Base-by-base conservation (phyloP, 2,797 vertebrate genomes). In the Lutjanus argentimaculatus region DNA sequence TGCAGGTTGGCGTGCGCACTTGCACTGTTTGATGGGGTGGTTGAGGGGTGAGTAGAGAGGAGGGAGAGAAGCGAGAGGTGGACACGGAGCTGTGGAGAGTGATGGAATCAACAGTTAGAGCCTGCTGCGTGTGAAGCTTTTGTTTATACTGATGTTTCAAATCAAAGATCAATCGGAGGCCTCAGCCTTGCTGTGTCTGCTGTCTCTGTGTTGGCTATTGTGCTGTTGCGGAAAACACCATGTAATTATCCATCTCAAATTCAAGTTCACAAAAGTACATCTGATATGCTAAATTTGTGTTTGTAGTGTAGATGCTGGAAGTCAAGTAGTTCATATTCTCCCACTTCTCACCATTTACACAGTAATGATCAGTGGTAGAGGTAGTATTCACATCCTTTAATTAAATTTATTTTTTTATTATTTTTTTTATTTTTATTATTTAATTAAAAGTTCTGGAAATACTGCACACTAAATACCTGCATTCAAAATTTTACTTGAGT, bases 71-170 rank as follows among this genome's bases (percentile, higher is more conserved):
- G 59, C 4, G 15, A 86, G 71, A 68, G 68, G 70, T 66, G 66
- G 65, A 85, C 52, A 55, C 22, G 72, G 66, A 82, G 72, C 87
- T 71, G 79, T 81, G 77, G 62, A 77, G 83, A 87, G 71, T 43
- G 83, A 90, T 82, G 71, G 86, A 89, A 88, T 86, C 85, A 84
- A 86, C 69, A 21, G 61, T 76, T 75, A 76, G 13, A 49, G 57
- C 77, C 79, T 64, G 87, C 91, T 89, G 87, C 12, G 79, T 71
- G 84, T 55, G 79, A 91, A 79, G 79, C 73, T 85, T 85, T 77
- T 79, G 81, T 92, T 90, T 85, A 67, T 63, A 76, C 67, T 48
- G 74, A 72, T 62, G 67, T 68, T 88, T 85, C 46, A 46, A 74
- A 75, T 82, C 83, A 83, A 75, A 83, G 67, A 88, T 80, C 80